phyloP scores from a whole-genome alignment of 2,113 vertebrate species.

The Entelurus aequoreus region DNA sequence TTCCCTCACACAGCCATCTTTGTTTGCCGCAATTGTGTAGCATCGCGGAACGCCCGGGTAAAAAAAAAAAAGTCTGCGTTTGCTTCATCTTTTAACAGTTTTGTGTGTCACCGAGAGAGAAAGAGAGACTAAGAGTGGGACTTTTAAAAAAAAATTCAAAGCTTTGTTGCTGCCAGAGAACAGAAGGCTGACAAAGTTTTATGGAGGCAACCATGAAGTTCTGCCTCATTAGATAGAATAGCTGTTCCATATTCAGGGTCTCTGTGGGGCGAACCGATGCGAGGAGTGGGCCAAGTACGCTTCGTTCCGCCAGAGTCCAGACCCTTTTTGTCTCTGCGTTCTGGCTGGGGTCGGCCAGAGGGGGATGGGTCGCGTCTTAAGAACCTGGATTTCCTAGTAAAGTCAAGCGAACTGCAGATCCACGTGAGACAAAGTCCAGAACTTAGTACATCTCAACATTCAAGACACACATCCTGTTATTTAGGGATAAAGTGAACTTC shows the following conservation, averaged over 20 bases:
- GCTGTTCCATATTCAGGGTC: constrained; percentile 72
- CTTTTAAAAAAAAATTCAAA: constrained; percentile 49
- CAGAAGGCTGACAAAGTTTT: constrained; percentile 70
- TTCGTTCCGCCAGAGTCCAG: constrained; percentile 52
- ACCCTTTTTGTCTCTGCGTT: constrained; percentile 44
- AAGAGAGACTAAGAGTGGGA: constrained; percentile 47
- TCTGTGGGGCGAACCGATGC: constrained; percentile 59
- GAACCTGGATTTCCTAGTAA: constrained; percentile 30
- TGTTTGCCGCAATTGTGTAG: constrained; percentile 57
- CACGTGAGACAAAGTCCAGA: no score
- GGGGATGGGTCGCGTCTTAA: constrained; percentile 18
- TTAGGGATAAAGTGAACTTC: no score
- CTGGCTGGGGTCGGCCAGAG: constrained; percentile 43
- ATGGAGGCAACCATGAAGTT: constrained; percentile 64
- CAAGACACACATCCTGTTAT: no score
- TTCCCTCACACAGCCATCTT: constrained; percentile 57
- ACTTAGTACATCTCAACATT: no score
- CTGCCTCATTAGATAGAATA: constrained; percentile 70
- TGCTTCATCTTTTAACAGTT: constrained; percentile 54
- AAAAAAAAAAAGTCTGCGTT: constrained; percentile 37
- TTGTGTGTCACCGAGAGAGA: constrained; percentile 50
- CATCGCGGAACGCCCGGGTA: constrained; percentile 38
- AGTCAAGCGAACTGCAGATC: constrained; percentile 4
- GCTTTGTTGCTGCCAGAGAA: constrained; percentile 65
- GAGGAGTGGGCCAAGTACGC: constrained; percentile 57